Base-by-base conservation (phyloP, 2,888 invertebrate species). In the Vannuccia rotundouncinata region DNA sequence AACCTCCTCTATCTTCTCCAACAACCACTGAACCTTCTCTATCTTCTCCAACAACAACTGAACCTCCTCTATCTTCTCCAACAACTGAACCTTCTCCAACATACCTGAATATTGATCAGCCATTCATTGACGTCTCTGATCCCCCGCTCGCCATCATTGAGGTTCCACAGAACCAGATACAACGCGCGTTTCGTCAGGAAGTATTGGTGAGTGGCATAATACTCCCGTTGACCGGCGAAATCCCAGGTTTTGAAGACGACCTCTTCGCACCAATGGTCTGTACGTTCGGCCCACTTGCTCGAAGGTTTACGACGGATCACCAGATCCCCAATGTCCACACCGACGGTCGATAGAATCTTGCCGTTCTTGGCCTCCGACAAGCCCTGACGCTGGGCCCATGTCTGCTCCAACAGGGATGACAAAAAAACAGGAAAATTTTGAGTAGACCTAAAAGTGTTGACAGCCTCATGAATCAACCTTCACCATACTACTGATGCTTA, bases 131-230 rank as follows among this genome's bases (percentile, higher is more conserved):
- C 94, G 84, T 93, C 94, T 22, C 93, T 92, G 17, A 99, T 91
- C 0, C 96, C 98, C 83, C 91, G 91, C 85, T 94, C 91, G 0
- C 98, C 98, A 84, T 97, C 96, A 0, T 92, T 92, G 79, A 96
- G 93, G 84, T 92, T 92, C 97, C 98, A 99, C 0, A 97, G 91
- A 0, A 98, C 97, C 79, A 99, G 90, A 88, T 97, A 99, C 45
- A 99, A 89, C 28, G 96, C 95, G 17, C 98, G 91, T 82, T 95
- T 94, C 0, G 97, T 96, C 74, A 99, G 89, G 88, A 99, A 99
- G 88, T 99, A 99, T 87, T 98, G 97, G 90, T 98, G 98, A 0
- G 98, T 98, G 0, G 97, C 95, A 88, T 98, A 98, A 87, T 98
- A 97, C 86, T 99, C 98, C 86, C 93, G 85, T 89, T 90, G 83